Evolutionary conservation across 2,888 invertebrate genomes (phyloP).

Genomic region (Pseudolycoriella hygida): DNA sequence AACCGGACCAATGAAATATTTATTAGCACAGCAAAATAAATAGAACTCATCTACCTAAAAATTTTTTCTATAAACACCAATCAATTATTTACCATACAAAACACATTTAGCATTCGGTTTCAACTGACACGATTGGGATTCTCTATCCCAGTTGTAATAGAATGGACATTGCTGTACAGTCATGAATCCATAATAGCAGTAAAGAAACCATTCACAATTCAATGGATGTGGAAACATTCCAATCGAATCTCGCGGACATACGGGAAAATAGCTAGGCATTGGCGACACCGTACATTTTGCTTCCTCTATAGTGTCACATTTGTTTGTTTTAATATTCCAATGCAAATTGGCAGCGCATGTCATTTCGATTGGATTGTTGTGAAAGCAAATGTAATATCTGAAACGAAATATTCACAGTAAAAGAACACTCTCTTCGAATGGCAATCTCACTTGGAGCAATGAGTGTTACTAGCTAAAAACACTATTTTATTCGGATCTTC

Average conservation of each 20-base stretch:
- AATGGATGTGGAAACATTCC: constrained; percentile 20
- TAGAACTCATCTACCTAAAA: background rate
- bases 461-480: constrained; percentile 16
- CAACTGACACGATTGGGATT: constrained; percentile 15
- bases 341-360: constrained; percentile 19
- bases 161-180: constrained; percentile 24
- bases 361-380: constrained; percentile 17
- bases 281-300: constrained; percentile 18
- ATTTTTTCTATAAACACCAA: background rate
- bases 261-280: constrained; percentile 10
- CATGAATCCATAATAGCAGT: constrained; percentile 20
- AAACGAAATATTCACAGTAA: background rate
- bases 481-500: constrained; percentile 16
- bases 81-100: background rate
- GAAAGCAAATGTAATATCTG: constrained; percentile 21
- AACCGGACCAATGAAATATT: too few relatives aligned
- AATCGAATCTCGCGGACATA: constrained; percentile 16
- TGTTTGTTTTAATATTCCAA: constrained; percentile 17
- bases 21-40: background rate
- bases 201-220: constrained; percentile 24
- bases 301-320: constrained; percentile 21
- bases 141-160: constrained; percentile 21
- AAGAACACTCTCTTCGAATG: background rate
- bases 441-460: constrained; percentile 14
- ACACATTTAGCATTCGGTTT: constrained; percentile 1